Percentiles rank a stretch among this genome's conserved stretches.
phyloP scores from a whole-genome alignment of 2,797 vertebrate genomes.

The Lagodon rhomboides region DNA sequence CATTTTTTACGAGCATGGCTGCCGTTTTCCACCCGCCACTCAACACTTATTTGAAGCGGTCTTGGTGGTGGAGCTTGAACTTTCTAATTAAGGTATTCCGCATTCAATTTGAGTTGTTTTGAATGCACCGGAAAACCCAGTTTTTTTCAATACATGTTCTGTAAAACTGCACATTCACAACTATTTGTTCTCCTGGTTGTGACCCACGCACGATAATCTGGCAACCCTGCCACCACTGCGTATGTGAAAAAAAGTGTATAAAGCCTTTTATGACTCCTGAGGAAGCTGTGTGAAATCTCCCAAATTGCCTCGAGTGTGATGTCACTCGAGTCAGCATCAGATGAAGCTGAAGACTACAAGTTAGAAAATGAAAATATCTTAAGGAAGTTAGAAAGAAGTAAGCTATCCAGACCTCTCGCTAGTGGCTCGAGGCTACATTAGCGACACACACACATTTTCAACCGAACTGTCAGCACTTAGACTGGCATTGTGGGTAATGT shows the following conservation, averaged over 20 bases:
- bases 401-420: neutral
- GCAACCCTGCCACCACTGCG: neutral
- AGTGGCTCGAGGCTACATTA: neutral
- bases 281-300: neutral
- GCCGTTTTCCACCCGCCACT: too few species aligned
- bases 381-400: neutral
- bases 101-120: too few species aligned
- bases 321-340: neutral
- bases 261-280: neutral
- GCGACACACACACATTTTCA: neutral
- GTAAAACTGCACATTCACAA: too few species aligned
- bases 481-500: neutral
- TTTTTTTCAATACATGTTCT: too few species aligned
- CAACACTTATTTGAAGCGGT: too few species aligned
- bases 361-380: neutral
- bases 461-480: neutral
- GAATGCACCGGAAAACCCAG: too few species aligned
- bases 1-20: too few species aligned
- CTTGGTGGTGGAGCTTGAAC: too few species aligned
- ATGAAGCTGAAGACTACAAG: neutral
- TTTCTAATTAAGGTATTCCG: too few species aligned
- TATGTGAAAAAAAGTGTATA: too few species aligned
- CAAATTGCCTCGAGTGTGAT: neutral
- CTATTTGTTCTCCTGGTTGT: too few species aligned
- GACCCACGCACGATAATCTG: too few species aligned